These are phyloP conservation scores for Calyptommatus sinebrachiatus DNA, from an alignment of 2,113 vertebrate species.

Conservation along the genomic window DNA sequence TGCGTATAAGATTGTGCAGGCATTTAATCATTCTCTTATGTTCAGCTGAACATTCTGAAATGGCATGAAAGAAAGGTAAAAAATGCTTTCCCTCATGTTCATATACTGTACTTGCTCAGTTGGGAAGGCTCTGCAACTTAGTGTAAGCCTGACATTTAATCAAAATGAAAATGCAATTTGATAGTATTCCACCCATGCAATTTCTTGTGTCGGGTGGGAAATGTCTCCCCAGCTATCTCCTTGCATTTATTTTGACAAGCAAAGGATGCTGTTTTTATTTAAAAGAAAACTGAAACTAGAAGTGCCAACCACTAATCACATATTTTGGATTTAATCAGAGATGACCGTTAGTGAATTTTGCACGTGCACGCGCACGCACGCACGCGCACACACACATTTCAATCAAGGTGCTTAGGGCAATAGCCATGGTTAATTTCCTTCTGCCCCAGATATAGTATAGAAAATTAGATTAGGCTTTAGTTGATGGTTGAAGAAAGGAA, in stretches of 20 bases:
- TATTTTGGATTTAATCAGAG: neutral
- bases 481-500: neutral
- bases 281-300: neutral
- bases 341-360: neutral
- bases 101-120: neutral
- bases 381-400: neutral
- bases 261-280: neutral
- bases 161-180: neutral
- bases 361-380: no score
- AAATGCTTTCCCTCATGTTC: neutral
- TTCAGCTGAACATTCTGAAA: neutral
- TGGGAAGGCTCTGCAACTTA: neutral
- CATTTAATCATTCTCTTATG: neutral
- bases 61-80: neutral
- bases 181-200: neutral
- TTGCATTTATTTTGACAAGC: neutral
- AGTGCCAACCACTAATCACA: neutral
- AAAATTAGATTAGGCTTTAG: neutral
- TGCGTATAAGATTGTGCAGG: neutral
- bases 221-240: neutral
- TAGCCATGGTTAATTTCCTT: no score
- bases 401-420: neutral
- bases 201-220: neutral
- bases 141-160: neutral
- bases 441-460: no score